Percentiles rank a stretch among this genome's conserved stretches.
These are phyloP conservation scores for Aporophyla lueneburgensis DNA, from an alignment of 2,888 invertebrate genomes.

Conservation along the genomic window DNA sequence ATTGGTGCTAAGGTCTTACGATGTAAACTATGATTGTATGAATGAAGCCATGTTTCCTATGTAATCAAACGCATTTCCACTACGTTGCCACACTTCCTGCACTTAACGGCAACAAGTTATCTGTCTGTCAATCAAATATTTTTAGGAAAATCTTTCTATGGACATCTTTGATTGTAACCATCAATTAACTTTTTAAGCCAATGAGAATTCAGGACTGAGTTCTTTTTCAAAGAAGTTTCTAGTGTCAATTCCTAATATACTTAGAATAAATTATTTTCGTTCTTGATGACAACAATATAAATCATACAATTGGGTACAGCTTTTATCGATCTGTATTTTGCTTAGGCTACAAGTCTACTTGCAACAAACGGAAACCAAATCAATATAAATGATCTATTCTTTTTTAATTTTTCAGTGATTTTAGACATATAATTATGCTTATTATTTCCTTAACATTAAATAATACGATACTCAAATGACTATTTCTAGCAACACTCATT, in stretches of 20 bases:
- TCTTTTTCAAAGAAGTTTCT: background rate
- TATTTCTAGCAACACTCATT: background rate
- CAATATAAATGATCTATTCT: too few species aligned
- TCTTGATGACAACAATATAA: background rate
- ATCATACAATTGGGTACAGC: too few species aligned
- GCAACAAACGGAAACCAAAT: too few species aligned
- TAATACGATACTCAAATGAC: background rate
- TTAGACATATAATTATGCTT: background rate
- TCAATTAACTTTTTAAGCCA: background rate
- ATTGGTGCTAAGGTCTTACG: conserved; percentile 59
- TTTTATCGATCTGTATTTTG: too few species aligned
- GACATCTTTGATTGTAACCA: background rate
- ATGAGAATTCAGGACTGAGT: background rate
- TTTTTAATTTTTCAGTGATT: background rate
- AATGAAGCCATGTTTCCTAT: conserved; percentile 59
- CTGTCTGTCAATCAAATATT: conserved; percentile 4
- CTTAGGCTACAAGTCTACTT: too few species aligned
- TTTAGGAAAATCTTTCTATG: background rate
- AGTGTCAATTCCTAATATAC: background rate
- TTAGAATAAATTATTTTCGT: background rate
- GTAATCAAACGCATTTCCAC: conserved; percentile 51
- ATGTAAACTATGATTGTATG: conserved; percentile 52
- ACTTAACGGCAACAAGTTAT: conserved; percentile 34
- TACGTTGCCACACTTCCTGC: conserved; percentile 61
- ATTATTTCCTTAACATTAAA: background rate